Evolutionary conservation across 37 sponge, comb jelly and placozoan genomes (phyloP), one percentile per base, ranked within the genome.

Genomic region (Haliclona indistincta): DNA sequence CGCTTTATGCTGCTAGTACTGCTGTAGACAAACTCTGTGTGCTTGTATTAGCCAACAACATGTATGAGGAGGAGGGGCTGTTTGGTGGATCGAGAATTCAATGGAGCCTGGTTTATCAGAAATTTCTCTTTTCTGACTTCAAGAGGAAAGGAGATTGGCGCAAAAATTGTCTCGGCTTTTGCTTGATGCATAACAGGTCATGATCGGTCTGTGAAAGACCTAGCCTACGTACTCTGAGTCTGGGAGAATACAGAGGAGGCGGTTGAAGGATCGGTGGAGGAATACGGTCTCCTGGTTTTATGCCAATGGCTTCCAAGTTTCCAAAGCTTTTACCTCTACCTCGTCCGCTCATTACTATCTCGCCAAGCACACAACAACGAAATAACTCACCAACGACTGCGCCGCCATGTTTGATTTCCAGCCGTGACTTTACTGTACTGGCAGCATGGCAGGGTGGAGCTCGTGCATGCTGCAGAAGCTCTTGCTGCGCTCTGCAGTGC

Each of bases 251-350:
- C 19, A 76, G 65, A 26, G 87, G 81, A n/a, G 87, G 81, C 26
- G 87, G 87, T 53, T 79, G 67, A 11, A 86, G 81, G 40, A 80
- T 80, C 4, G 87, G 81, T 35, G 87, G 87, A 22, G 87, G 87
- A 47, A 63, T 75, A 15, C 74, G n/a, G 58, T 80, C 81, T 26
- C 87, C 81, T 3, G 81, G 81, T 15, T 22, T 37, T 1, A 83
- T 38, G 2, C 78, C 78, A 10, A 86, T 42, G 10, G 45, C 69
- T 47, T 80, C 81, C 28, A 70, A 64, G 17, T 75, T 67, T 6
- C 65, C 64, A 64, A 73, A 78, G 7, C 38, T 11, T 30, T 44
- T 33, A 6, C 81, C 81, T 40, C 65, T 55, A 8, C 55, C 73
- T 32, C 55, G 23, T 53, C 86, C 80, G 44, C 87, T 73, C 38